Evolutionary conservation across 2,797 vertebrate species (phyloP).

Genomic region (Ctenopoma multispine): DNA sequence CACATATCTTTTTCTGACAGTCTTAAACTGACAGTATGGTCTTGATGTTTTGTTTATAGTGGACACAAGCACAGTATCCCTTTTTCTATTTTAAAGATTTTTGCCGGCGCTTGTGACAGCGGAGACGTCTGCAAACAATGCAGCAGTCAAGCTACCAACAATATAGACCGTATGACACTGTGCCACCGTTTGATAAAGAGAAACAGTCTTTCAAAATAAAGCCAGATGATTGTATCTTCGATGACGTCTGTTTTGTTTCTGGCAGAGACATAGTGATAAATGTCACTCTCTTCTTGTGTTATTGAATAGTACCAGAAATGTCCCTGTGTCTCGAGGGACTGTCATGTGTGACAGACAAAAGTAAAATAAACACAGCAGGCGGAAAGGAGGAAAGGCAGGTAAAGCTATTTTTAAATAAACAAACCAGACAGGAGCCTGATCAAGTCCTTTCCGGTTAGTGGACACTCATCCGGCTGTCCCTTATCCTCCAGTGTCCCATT

Average conservation of each 20-base stretch:
- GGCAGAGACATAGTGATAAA: conserved; percentile 25
- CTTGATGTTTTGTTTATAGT: neutral
- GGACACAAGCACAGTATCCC: neutral
- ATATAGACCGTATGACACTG: neutral
- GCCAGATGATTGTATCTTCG: no score
- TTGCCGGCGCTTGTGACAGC: neutral
- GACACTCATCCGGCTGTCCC: conserved; percentile 36
- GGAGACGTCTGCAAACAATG: neutral
- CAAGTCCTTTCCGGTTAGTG: conserved; percentile 31
- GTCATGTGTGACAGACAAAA: conserved; percentile 26
- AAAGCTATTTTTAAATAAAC: conserved; percentile 53
- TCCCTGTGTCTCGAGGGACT: neutral
- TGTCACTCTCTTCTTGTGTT: conserved; percentile 21
- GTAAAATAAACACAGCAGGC: conserved; percentile 17
- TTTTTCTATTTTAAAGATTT: neutral
- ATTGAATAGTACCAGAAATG: conserved; percentile 5
- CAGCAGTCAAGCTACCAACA: neutral
- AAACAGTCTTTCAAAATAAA: conserved; percentile 19
- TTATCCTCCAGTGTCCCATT: conserved; percentile 58
- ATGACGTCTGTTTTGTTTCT: no score
- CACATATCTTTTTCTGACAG: neutral
- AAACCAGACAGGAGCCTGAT: conserved; percentile 46
- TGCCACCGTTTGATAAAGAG: conserved; percentile 8
- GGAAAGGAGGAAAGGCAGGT: conserved; percentile 20
- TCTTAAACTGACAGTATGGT: neutral